Conservation (phyloP, 2,797 vertebrate species). For the Lophius americanus region DNA sequence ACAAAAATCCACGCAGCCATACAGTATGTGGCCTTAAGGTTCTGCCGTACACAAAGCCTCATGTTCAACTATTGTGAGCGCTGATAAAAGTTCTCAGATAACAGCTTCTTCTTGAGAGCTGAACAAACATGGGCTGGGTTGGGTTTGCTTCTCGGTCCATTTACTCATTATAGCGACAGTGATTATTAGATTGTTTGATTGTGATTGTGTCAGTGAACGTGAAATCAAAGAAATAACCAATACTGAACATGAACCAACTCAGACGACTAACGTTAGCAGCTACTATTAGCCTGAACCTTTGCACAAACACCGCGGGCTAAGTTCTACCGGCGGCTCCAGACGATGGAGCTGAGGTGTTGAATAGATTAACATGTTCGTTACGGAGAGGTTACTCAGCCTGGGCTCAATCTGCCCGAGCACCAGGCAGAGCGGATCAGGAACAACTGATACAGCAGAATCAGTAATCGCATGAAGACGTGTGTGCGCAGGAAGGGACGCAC, state of each 20-base stretch:
- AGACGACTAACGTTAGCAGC: neutral
- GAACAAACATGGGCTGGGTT: no score
- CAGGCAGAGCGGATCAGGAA: constrained; percentile 70
- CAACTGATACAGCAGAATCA: constrained; percentile 75
- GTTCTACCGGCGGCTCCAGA: neutral
- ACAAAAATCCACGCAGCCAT: no score
- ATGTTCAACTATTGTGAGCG: no score
- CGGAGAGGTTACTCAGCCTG: constrained; percentile 21
- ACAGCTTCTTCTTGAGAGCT: no score
- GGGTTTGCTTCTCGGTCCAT: neutral
- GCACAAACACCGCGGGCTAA: neutral
- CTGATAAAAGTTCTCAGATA: no score
- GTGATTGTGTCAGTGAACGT: constrained; percentile 2
- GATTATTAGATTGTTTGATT: neutral
- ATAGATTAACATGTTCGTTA: constrained; percentile 38
- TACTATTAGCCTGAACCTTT: neutral
- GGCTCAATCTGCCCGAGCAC: constrained; percentile 61
- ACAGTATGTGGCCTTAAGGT: no score
- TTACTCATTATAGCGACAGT: neutral
- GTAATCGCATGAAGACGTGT: constrained; percentile 64
- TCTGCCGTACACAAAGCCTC: no score
- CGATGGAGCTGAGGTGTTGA: neutral
- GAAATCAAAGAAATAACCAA: neutral
- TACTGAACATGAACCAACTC: neutral
- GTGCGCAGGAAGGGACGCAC: constrained; percentile 8